A percentile compares a stretch with the other conserved stretches of the same genome.
These are phyloP conservation scores for Drosophila siamana DNA, from an alignment of 2,888 invertebrate species.

Conservation along the genomic window DNA sequence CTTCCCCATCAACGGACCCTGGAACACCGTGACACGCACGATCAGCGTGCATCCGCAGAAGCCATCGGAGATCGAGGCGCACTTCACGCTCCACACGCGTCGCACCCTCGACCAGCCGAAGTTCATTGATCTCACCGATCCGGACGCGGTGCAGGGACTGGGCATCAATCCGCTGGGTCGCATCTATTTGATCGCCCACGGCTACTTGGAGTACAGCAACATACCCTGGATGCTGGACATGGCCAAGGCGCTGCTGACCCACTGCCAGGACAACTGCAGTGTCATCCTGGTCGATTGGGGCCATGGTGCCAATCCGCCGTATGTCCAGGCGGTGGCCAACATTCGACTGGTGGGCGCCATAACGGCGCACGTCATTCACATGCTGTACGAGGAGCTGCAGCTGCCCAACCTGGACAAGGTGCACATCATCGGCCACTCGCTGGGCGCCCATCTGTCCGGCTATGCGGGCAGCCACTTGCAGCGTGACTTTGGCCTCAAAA, in stretches of 20 bases:
- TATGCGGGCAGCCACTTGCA: slow-evolving; percentile 93
- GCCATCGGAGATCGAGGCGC: slow-evolving; percentile 88
- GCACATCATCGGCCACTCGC: slow-evolving; percentile 94
- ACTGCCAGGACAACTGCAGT: slow-evolving; percentile 89
- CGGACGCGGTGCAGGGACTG: slow-evolving; percentile 87
- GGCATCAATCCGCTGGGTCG: slow-evolving; percentile 89
- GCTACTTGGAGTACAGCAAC: slow-evolving; percentile 93
- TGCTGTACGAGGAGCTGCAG: slow-evolving; percentile 87
- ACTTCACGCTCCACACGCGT: slow-evolving; percentile 87
- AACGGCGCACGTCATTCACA: slow-evolving; percentile 90
- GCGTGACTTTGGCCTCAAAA: slow-evolving; percentile 88
- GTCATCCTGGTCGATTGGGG: slow-evolving; percentile 95
- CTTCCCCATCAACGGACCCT: slow-evolving; percentile 91
- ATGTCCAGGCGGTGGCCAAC: slow-evolving; percentile 96
- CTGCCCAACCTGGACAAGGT: slow-evolving; percentile 88
- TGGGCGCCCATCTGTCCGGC: slow-evolving; percentile 94
- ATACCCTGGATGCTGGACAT: slow-evolving; percentile 89
- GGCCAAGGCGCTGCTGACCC: slow-evolving; percentile 89
- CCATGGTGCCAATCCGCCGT: slow-evolving; percentile 94
- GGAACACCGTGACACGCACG: slow-evolving; percentile 92
- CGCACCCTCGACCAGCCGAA: slow-evolving; percentile 86
- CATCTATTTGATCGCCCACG: slow-evolving; percentile 93
- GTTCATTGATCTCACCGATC: slow-evolving; percentile 89
- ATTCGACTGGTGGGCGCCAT: slow-evolving; percentile 94
- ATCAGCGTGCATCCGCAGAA: slow-evolving; percentile 92